Percentiles rank a stretch among this genome's conserved stretches.
These are phyloP conservation scores for Habropoda laboriosa DNA, from an alignment of 1,140 invertebrate species.

Conservation along the genomic window DNA sequence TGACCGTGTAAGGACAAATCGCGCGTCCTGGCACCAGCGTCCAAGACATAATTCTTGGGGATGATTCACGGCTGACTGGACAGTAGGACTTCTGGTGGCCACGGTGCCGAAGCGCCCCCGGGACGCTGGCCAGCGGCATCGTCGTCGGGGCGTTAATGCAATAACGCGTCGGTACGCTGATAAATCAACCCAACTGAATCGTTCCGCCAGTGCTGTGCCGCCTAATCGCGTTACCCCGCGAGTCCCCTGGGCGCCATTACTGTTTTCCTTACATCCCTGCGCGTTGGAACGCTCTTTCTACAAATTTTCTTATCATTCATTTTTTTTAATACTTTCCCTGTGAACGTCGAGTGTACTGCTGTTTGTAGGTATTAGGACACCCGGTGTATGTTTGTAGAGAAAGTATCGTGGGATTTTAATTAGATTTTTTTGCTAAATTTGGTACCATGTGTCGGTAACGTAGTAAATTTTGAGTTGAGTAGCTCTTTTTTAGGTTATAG, in stretches of 20 bases:
- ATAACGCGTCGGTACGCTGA: constrained; percentile 76
- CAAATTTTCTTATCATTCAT: no score
- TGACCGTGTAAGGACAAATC: constrained; percentile 39
- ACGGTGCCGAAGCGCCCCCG: not conserved
- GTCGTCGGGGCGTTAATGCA: constrained; percentile 75
- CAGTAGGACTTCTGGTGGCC: constrained; percentile 46
- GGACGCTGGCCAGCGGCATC: constrained; percentile 51
- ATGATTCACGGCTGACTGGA: constrained; percentile 69
- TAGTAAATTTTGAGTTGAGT: no score
- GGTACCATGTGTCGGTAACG: no score
- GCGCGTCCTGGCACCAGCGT: constrained; percentile 42
- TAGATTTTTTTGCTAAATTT: no score
- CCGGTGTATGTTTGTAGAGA: no score
- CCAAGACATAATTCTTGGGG: constrained; percentile 69
- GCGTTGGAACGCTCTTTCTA: no score
- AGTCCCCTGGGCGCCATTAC: constrained; percentile 74
- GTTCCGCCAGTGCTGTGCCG: constrained; percentile 60
- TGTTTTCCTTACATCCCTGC: no score
- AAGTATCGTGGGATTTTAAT: no score
- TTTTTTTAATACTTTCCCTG: not conserved
- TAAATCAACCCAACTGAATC: constrained; percentile 76
- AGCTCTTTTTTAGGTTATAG: no score
- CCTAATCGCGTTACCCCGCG: constrained; percentile 76
- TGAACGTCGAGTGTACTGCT: no score
- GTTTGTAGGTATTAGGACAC: no score